phyloP scores from a whole-genome alignment of 2,797 vertebrate species.

The Ficedula albicollis region DNA sequence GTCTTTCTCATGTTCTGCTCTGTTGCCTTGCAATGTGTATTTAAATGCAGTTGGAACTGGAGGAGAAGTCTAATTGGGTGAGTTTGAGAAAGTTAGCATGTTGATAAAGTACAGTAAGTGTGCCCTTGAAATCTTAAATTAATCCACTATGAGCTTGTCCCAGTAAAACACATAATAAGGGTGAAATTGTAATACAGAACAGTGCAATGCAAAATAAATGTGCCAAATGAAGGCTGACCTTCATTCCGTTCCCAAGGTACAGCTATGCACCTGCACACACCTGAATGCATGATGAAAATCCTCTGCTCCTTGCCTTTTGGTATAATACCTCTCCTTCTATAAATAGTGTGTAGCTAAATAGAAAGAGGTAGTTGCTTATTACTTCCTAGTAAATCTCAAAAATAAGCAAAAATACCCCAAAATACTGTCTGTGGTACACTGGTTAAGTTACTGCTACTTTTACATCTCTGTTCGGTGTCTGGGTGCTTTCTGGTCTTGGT shows the following conservation, averaged over 20 bases:
- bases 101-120: not conserved
- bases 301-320: not conserved
- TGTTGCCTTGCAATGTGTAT: not conserved
- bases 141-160: not conserved
- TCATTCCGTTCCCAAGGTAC: not conserved
- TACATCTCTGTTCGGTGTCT: not conserved
- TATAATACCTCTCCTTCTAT: not conserved
- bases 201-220: not conserved
- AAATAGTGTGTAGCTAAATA: not conserved
- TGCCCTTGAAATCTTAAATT: not conserved
- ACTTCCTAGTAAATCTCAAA: not conserved
- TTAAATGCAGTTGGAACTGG: not conserved
- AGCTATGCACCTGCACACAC: not conserved
- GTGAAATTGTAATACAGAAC: not conserved
- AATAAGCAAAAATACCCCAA: not conserved
- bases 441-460: not conserved
- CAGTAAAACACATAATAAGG: not conserved
- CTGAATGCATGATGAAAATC: not conserved
- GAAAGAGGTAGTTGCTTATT: not conserved
- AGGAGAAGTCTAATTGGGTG: not conserved
- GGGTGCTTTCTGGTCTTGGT: not conserved
- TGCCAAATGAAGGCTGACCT: not conserved
- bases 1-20: not conserved
- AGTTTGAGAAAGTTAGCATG: not conserved
- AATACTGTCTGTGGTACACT: not conserved